A percentile compares a stretch with the other conserved stretches of the same genome.
These are phyloP conservation scores for Pomacea canaliculata DNA, from an alignment of 2,888 invertebrate species.

Conservation along the genomic window DNA sequence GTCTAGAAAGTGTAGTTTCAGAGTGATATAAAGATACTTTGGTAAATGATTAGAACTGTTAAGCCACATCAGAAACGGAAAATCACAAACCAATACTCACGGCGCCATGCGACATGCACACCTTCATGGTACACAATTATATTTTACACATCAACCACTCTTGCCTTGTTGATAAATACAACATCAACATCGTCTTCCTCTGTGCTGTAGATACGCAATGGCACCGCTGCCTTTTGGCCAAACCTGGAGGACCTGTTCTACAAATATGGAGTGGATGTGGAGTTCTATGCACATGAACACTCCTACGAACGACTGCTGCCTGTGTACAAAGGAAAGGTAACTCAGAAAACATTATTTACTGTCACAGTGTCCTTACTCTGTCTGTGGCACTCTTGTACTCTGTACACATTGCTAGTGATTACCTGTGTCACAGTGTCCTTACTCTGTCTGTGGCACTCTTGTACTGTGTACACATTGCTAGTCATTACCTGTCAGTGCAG, in stretches of 20 bases:
- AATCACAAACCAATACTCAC: no score
- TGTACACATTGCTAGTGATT: not conserved
- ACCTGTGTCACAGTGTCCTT: not conserved
- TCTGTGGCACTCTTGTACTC: not conserved
- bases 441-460: not conserved
- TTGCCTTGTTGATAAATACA: no score
- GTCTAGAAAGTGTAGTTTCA: no score
- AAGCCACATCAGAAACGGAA: no score
- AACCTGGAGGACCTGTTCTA: conserved; percentile 88
- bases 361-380: not conserved
- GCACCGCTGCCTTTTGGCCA: conserved; percentile 46
- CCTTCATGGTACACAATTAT: no score
- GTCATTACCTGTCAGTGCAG: no score
- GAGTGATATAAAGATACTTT: no score
- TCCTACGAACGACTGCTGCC: conserved; percentile 97
- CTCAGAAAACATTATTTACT: not conserved
- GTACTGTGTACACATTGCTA: not conserved
- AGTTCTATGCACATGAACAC: conserved; percentile 98
- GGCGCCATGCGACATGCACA: no score
- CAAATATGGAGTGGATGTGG: conserved; percentile 90
- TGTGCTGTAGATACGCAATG: conserved; percentile 37
- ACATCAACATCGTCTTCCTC: no score
- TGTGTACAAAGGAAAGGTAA: conserved; percentile 81
- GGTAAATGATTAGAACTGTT: no score
- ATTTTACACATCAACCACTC: no score